phyloP scores from a whole-genome alignment of 2,797 vertebrate genomes.

The Gambelia wislizenii region DNA sequence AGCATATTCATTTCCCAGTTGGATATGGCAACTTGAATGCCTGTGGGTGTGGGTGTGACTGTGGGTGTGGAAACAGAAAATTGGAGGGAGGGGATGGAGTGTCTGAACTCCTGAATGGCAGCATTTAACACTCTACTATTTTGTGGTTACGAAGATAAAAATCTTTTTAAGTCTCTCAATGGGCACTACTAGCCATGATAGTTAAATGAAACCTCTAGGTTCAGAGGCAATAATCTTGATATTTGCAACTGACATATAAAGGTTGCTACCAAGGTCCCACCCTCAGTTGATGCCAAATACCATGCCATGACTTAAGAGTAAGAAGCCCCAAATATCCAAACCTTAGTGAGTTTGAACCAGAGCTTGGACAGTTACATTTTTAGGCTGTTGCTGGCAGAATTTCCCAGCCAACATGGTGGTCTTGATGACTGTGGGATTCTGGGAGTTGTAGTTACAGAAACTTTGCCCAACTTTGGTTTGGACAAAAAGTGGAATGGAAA shows the following conservation, averaged over 20 bases:
- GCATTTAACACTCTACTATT: background rate
- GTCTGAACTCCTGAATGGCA: background rate
- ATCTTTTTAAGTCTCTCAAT: background rate
- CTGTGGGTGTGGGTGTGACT: no score
- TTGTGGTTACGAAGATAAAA: background rate
- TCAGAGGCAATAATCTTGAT: background rate
- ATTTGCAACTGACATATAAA: background rate
- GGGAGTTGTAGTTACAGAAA: background rate
- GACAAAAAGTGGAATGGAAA: background rate
- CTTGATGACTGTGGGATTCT: background rate
- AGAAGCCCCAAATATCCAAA: background rate
- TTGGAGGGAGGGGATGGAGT: background rate
- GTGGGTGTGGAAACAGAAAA: background rate
- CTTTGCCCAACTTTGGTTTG: background rate
- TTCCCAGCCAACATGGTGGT: background rate
- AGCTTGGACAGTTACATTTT: background rate
- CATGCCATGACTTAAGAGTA: background rate
- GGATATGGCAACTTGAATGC: background rate
- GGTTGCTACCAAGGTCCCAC: background rate
- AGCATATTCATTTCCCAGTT: background rate
- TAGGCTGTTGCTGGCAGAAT: background rate
- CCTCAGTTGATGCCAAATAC: background rate
- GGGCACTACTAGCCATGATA: background rate
- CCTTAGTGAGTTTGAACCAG: background rate
- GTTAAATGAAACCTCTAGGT: background rate